These are phyloP conservation scores for Vulpes vulpes DNA, from an alignment of 2,113 vertebrate genomes.

Conservation along the genomic window DNA sequence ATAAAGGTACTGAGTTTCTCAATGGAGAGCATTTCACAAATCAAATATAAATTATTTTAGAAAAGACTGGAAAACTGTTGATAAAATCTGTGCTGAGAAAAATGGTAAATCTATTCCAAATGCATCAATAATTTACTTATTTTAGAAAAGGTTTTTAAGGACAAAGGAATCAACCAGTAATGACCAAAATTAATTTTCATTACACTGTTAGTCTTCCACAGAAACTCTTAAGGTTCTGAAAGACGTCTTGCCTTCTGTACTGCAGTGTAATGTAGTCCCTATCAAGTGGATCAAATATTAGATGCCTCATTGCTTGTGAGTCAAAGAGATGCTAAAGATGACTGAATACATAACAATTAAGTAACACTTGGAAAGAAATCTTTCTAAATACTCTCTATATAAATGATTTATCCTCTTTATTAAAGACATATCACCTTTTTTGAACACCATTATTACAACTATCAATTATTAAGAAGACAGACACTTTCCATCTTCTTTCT, in stretches of 20 bases:
- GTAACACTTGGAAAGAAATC: not conserved
- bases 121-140: not conserved
- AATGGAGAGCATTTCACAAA: slow-evolving; percentile 35
- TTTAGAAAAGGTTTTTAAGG: slow-evolving; percentile 27
- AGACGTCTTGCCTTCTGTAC: not conserved
- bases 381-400: not conserved
- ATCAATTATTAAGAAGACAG: not conserved
- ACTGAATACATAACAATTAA: not conserved
- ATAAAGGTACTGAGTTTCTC: not conserved
- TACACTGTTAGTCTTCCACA: not conserved
- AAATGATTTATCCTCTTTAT: not conserved
- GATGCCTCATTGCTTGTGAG: not conserved
- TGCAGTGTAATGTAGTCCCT: not conserved
- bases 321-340: not conserved
- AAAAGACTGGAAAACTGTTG: slow-evolving; percentile 21
- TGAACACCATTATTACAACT: not conserved
- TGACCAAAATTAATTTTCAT: not conserved
- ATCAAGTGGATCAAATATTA: not conserved
- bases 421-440: not conserved
- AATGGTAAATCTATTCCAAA: slow-evolving; percentile 26
- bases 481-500: not conserved
- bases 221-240: slow-evolving; percentile 10
- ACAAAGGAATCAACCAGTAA: slow-evolving; percentile 34
- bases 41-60: not conserved
- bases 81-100: not conserved